A percentile compares a stretch with the other conserved stretches of the same genome.
phyloP scores from a whole-genome alignment of 2,113 vertebrate genomes.

The Pollimyrus isidori region DNA sequence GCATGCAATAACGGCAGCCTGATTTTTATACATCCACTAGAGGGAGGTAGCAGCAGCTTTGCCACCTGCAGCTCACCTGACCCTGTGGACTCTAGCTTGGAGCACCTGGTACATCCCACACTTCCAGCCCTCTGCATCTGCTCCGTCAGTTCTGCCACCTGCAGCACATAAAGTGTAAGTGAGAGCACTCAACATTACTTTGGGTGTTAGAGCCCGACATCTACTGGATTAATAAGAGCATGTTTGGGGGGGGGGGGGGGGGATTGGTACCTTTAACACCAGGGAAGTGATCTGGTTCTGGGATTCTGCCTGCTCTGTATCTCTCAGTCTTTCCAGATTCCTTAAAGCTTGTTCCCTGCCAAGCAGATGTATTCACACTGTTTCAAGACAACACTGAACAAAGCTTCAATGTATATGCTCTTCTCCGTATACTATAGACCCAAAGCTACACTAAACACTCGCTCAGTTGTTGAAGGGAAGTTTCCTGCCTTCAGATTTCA shows the following conservation, averaged over 20 bases:
- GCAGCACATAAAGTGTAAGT: constrained; percentile 5
- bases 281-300: constrained; percentile 41
- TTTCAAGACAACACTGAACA: background rate
- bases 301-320: constrained; percentile 37
- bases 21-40: background rate
- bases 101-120: background rate
- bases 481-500: background rate
- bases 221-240: background rate
- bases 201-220: background rate
- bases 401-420: background rate
- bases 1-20: background rate
- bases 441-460: background rate
- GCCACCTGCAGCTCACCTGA: constrained; percentile 43
- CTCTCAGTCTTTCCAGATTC: constrained; percentile 33
- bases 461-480: background rate
- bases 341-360: constrained; percentile 42
- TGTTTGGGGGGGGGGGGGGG: too few relatives aligned
- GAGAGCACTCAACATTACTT: background rate
- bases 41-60: background rate
- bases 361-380: background rate
- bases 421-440: background rate
- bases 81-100: background rate
- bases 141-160: constrained; percentile 38
- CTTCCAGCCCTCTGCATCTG: constrained; percentile 7
- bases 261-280: constrained; percentile 39